Percentiles rank a stretch among this genome's conserved stretches.
phyloP scores from a whole-genome alignment of 2,888 invertebrate species.

The Drosophila austrosaltans region DNA sequence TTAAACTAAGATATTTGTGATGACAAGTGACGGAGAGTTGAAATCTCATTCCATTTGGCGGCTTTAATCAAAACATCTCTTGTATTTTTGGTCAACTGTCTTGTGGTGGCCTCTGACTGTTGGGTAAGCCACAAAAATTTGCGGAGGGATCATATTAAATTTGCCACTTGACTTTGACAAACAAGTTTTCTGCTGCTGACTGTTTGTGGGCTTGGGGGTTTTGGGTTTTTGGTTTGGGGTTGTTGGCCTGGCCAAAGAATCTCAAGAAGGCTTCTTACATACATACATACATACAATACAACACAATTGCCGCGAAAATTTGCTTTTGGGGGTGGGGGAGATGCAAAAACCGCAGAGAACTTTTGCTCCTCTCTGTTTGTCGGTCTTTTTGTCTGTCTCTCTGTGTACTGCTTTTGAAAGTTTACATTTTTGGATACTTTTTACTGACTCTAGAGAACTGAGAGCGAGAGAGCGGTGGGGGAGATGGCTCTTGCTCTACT shows the following conservation, averaged over 20 bases:
- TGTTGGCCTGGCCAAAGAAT: constrained; percentile 9
- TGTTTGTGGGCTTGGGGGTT: neutral
- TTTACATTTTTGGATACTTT: constrained; percentile 40
- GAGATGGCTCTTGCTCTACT: neutral
- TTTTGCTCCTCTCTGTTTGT: neutral
- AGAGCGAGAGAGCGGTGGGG: neutral
- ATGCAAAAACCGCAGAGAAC: constrained; percentile 10
- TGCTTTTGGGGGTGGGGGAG: neutral
- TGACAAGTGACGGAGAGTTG: neutral
- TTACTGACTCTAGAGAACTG: neutral
- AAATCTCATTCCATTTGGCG: neutral
- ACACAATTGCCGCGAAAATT: constrained; percentile 7
- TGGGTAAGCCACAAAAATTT: constrained; percentile 1
- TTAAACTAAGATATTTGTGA: neutral
- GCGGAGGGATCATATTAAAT: constrained; percentile 8
- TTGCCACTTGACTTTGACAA: constrained; percentile 13
- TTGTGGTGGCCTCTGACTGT: neutral
- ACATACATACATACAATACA: neutral
- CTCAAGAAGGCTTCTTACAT: no score
- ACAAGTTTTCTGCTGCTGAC: constrained; percentile 4
- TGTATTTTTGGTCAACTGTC: constrained; percentile 4
- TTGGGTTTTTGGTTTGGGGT: neutral
- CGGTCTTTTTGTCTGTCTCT: neutral
- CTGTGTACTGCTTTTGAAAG: constrained; percentile 10
- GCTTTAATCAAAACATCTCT: constrained; percentile 7